These are phyloP conservation scores for Indicator indicator DNA, from an alignment of 2,113 vertebrate species.

Conservation along the genomic window DNA sequence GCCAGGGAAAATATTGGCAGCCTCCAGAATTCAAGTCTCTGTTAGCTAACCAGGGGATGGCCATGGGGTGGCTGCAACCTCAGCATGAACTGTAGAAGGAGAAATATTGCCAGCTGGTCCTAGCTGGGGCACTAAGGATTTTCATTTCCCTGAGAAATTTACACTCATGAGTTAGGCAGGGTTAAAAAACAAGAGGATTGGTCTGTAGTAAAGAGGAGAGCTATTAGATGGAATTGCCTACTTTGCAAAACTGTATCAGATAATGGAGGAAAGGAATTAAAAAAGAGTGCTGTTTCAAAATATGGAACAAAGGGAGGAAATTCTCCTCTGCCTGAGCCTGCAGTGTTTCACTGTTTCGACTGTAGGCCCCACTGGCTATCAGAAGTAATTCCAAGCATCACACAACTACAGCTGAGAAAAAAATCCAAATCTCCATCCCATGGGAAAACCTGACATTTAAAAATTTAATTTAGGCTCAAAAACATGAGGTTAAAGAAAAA, in stretches of 20 bases:
- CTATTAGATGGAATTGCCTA: neutral
- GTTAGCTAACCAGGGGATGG: neutral
- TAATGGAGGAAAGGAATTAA: neutral
- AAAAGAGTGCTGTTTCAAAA: neutral
- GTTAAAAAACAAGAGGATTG: neutral
- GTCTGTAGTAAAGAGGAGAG: neutral
- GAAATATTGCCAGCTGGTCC: neutral
- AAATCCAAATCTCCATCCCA: slow-evolving; percentile 9
- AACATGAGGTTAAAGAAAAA: slow-evolving; percentile 29
- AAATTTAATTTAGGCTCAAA: slow-evolving; percentile 48
- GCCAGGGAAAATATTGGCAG: neutral
- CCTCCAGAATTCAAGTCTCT: neutral
- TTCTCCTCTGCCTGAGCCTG: neutral
- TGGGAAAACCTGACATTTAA: slow-evolving; percentile 52
- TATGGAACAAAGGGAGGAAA: slow-evolving; percentile 6
- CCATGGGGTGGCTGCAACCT: neutral
- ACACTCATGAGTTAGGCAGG: neutral
- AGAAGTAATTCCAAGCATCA: slow-evolving; percentile 41
- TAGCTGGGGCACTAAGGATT: neutral
- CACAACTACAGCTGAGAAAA: slow-evolving; percentile 34
- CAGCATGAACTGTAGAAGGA: neutral
- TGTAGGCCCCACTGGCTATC: neutral
- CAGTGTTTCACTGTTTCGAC: slow-evolving; percentile 3
- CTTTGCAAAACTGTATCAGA: slow-evolving; percentile 21
- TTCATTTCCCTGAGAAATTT: neutral